A percentile compares a stretch with the other conserved stretches of the same genome.
These are phyloP conservation scores for Sparus aurata DNA, from an alignment of 2,797 vertebrate species.

Conservation along the genomic window DNA sequence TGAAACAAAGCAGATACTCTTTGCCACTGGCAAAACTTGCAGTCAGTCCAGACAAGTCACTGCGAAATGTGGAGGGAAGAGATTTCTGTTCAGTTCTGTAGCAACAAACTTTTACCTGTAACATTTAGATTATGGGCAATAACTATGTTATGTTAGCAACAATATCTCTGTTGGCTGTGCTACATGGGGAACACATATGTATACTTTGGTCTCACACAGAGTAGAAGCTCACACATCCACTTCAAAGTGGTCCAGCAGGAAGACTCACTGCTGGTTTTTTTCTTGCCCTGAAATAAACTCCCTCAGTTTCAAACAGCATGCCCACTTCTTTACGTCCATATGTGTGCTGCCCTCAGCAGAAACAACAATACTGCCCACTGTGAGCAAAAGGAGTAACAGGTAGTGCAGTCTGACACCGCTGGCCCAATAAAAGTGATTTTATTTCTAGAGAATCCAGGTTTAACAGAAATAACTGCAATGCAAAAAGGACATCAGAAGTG, in stretches of 20 bases:
- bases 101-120: neutral
- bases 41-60: slow-evolving; percentile 12
- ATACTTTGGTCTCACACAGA: slow-evolving; percentile 2
- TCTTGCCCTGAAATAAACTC: slow-evolving; percentile 52
- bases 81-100: slow-evolving; percentile 17
- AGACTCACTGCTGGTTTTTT: slow-evolving; percentile 47
- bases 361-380: slow-evolving; percentile 45
- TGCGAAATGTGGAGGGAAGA: neutral
- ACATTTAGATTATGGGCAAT: neutral
- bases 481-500: too few species aligned
- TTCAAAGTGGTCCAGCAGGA: slow-evolving; percentile 57
- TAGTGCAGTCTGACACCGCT: slow-evolving; percentile 57
- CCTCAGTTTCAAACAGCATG: slow-evolving; percentile 56
- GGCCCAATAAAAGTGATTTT: slow-evolving; percentile 50
- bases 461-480: too few species aligned
- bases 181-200: neutral
- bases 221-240: slow-evolving; percentile 21
- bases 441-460: slow-evolving; percentile 3
- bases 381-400: slow-evolving; percentile 41
- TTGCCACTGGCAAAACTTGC: slow-evolving; percentile 43
- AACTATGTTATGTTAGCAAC: neutral
- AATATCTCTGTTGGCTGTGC: neutral
- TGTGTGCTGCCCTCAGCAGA: slow-evolving; percentile 46
- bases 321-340: slow-evolving; percentile 62
- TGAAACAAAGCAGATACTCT: slow-evolving; percentile 48